Percentiles rank a stretch among this genome's conserved stretches.
Conservation (phyloP, 1,140 invertebrate species). For the Pachyrhynchus sulphureomaculatus region DNA sequence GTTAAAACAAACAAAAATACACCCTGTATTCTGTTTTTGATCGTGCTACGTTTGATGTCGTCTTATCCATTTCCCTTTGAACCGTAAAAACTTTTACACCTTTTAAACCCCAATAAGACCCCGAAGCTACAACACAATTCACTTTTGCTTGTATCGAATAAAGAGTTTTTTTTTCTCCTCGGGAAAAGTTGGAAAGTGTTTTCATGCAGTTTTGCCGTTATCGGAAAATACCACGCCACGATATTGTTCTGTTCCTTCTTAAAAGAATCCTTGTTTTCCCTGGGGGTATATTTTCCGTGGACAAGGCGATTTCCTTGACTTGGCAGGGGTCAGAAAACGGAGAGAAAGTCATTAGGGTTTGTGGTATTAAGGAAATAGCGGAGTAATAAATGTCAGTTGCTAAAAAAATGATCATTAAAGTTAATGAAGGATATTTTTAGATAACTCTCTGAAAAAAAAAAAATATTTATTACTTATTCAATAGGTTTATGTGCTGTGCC, state of each 20-base stretch:
- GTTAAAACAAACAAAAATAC: too few relatives aligned
- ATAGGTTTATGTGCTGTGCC: too few relatives aligned
- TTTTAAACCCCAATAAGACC: background rate
- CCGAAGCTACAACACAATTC: background rate
- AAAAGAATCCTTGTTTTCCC: background rate
- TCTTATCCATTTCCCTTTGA: background rate
- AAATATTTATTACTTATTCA: too few relatives aligned
- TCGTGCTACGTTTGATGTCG: too few relatives aligned
- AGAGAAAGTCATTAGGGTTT: too few relatives aligned
- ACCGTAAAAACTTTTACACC: background rate
- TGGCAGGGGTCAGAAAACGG: background rate
- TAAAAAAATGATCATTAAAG: too few relatives aligned
- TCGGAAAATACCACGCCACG: background rate
- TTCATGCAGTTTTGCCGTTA: background rate
- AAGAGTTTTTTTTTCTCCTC: slow-evolving; percentile 2
- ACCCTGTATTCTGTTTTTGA: too few relatives aligned
- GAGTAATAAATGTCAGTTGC: too few relatives aligned
- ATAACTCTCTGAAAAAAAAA: too few relatives aligned
- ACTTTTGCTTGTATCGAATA: slow-evolving; percentile 2
- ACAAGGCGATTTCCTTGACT: background rate
- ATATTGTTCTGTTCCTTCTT: background rate
- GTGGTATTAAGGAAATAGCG: too few relatives aligned
- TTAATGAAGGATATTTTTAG: too few relatives aligned
- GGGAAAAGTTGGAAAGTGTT: background rate
- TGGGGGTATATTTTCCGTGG: background rate